These are phyloP conservation scores for Volucella bombylans DNA, from an alignment of 2,888 invertebrate genomes.

Conservation along the genomic window DNA sequence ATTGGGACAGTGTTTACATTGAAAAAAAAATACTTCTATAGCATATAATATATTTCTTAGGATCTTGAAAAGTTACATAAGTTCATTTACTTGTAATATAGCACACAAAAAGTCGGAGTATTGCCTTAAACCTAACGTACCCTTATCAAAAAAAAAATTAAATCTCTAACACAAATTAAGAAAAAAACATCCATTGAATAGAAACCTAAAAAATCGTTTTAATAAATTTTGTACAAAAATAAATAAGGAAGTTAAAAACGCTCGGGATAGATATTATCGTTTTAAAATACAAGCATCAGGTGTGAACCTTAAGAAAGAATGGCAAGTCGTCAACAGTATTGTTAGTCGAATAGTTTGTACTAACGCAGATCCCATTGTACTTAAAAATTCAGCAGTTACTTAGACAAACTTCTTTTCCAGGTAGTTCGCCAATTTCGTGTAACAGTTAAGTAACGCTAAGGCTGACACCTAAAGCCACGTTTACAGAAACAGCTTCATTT, in stretches of 20 bases:
- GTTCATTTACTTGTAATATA: neutral
- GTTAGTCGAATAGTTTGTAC: too few relatives aligned
- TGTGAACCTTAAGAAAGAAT: too few relatives aligned
- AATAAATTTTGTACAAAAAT: neutral
- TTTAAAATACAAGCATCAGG: too few relatives aligned
- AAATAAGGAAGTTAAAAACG: too few relatives aligned
- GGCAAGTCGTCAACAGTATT: too few relatives aligned
- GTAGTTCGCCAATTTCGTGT: neutral
- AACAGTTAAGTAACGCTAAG: neutral
- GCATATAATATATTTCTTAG: constrained; percentile 10
- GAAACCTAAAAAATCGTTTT: neutral
- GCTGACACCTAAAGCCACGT: neutral
- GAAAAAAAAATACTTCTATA: neutral
- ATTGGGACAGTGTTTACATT: neutral
- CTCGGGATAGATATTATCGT: neutral
- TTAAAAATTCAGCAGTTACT: neutral
- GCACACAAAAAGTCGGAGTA: neutral
- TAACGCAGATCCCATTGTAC: neutral
- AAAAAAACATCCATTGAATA: neutral
- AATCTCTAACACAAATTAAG: neutral
- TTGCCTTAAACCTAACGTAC: constrained; percentile 6
- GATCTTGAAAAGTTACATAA: neutral
- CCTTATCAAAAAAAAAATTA: constrained; percentile 20
- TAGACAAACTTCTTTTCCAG: neutral
- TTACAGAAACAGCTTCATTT: too few relatives aligned